phyloP scores from a whole-genome alignment of 2,113 vertebrate species.

The Sylvilagus bachmani region DNA sequence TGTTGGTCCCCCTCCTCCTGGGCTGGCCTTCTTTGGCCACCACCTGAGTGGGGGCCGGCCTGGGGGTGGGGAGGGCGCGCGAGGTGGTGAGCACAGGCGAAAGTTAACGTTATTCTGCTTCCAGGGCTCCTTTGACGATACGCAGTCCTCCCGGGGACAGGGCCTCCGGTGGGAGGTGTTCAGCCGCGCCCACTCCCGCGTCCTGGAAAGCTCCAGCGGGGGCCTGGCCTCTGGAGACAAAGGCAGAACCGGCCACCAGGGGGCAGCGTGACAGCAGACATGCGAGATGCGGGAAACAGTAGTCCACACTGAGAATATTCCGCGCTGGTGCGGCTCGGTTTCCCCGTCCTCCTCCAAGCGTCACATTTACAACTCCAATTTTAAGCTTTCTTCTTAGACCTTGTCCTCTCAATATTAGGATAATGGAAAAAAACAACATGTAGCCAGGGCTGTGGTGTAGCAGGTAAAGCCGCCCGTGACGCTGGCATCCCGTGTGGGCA shows the following conservation, averaged over 20 bases:
- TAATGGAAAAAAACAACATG: background rate
- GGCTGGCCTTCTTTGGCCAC: background rate
- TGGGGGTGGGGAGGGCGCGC: background rate
- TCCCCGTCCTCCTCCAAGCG: background rate
- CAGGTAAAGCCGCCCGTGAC: too few species aligned
- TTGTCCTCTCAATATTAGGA: conserved; percentile 7
- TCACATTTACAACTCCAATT: background rate
- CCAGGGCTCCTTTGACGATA: background rate
- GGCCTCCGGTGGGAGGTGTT: background rate
- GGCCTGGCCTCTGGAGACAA: too few species aligned
- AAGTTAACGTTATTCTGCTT: conserved; percentile 46
- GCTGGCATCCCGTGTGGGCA: too few species aligned
- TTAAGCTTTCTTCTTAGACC: background rate
- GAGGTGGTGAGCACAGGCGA: conserved; percentile 27
- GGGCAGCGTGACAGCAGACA: conserved; percentile 55
- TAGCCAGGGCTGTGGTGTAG: too few species aligned
- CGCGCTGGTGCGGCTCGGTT: background rate
- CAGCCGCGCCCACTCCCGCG: too few species aligned
- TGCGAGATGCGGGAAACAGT: too few species aligned
- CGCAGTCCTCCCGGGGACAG: background rate
- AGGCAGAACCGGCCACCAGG: conserved; percentile 55
- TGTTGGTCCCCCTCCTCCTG: background rate
- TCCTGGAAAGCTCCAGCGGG: too few species aligned
- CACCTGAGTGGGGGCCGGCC: background rate
- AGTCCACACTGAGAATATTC: background rate